Conservation (phyloP, 2,113 vertebrate genomes). For the Corapipo altera region DNA sequence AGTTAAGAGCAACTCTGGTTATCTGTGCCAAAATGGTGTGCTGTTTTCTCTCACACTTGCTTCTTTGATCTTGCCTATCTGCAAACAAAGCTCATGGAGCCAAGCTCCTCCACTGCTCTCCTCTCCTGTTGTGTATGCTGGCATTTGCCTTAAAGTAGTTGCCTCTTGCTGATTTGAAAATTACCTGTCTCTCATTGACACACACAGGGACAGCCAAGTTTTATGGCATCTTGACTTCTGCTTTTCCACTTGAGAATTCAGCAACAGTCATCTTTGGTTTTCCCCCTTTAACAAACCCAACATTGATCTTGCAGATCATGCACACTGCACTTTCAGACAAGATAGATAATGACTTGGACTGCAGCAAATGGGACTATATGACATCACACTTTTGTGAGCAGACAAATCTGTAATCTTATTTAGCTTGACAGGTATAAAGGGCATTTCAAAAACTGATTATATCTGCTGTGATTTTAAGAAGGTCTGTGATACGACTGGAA, state of each 20-base stretch:
- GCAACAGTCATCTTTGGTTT: not conserved
- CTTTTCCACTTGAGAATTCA: not conserved
- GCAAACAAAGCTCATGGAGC: fast-evolving
- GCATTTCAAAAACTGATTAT: slow-evolving; percentile 70
- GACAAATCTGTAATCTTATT: slow-evolving; percentile 70
- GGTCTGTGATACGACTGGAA: slow-evolving; percentile 48
- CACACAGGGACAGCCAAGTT: not conserved
- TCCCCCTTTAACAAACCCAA: not conserved
- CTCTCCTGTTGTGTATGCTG: not conserved
- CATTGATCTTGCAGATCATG: slow-evolving; percentile 60
- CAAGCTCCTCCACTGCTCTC: not conserved
- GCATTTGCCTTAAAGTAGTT: not conserved
- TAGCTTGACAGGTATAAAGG: slow-evolving; percentile 72
- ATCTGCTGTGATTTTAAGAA: slow-evolving; percentile 68
- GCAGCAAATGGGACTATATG: slow-evolving; percentile 64
- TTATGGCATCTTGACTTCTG: not conserved
- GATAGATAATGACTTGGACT: slow-evolving; percentile 66
- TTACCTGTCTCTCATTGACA: not conserved
- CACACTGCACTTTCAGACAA: slow-evolving; percentile 52
- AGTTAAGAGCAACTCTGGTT: not conserved
- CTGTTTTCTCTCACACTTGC: not conserved
- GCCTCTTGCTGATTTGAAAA: not conserved
- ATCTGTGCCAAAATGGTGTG: not conserved
- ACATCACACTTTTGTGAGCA: slow-evolving; percentile 67
- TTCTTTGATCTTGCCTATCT: not conserved